Evolutionary conservation across 1,140 invertebrate genomes (phyloP).

Genomic region (Pseudomyrmex gracilis): DNA sequence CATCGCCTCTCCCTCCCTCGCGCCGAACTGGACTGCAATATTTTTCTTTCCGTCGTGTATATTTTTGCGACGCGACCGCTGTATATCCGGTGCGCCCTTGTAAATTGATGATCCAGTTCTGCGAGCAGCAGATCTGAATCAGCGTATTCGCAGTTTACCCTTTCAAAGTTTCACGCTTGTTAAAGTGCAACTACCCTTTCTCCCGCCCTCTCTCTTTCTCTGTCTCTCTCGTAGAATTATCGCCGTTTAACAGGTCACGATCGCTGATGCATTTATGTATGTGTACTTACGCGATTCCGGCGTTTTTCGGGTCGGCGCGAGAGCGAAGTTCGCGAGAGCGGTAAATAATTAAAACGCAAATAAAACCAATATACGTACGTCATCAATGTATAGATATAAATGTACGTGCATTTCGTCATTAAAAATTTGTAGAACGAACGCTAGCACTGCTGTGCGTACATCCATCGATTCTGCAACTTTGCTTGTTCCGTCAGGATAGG

Average conservation of each 20-base stretch:
- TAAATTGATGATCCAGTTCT: constrained; percentile 70
- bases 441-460: background rate
- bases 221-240: constrained; percentile 23
- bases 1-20: constrained; percentile 10
- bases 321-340: background rate
- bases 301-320: background rate
- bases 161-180: constrained; percentile 66
- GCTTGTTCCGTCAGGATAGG: background rate
- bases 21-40: background rate
- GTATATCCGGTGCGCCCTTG: constrained; percentile 39
- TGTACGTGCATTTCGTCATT: background rate
- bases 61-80: constrained; percentile 28
- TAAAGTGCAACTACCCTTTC: constrained; percentile 34
- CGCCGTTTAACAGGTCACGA: constrained; percentile 16
- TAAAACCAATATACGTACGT: background rate
- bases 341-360: constrained; percentile 42
- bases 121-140: constrained; percentile 35
- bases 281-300: background rate
- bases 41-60: constrained; percentile 24
- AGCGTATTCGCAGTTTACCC: constrained; percentile 31
- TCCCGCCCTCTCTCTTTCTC: constrained; percentile 24
- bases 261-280: constrained; percentile 42
- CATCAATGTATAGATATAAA: constrained; percentile 6
- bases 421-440: constrained; percentile 12
- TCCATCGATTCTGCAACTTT: constrained; percentile 32